Evolutionary conservation across 2,888 invertebrate genomes (phyloP), one percentile per base, ranked within the genome.

Genomic region (Aphodius granarius): DNA sequence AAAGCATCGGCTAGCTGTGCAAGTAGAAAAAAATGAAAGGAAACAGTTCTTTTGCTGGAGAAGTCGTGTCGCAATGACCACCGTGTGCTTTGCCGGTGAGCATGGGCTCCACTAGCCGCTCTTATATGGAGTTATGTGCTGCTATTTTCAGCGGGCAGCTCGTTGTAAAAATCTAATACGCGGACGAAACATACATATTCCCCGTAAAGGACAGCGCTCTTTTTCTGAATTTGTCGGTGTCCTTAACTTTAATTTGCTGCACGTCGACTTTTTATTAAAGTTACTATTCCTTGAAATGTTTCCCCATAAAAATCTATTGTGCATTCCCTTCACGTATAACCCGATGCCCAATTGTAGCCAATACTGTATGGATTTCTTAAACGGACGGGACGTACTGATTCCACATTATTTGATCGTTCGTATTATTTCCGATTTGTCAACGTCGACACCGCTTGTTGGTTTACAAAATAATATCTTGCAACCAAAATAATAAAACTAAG

Each of bases 81-180:
- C 43, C 43, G 43, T 43, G 43, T 13, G 43, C 43, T 43, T 43
- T 43, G 43, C 43, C 43, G 43, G 43, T 43, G 43, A 43, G 43
- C 43, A 43, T 43, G 43, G 43, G 43, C 43, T 43, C 43, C 43
- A 43, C 43, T 43, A 43, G 13, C 43, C 43, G 13, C 43, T 43
- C 43, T 43, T 43, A 43, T 43, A 43, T 43, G 43, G 43, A 43
- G 43, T 43, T 43, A 43, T 43, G 43, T 43, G 43, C 43, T 43
- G 43, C 43, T 43, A 43, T 43, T 43, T 43, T 43, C 43, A 43
- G 43, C 43, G 43, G 43, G 43, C 43, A 43, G 43, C 43, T 43
- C 68, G 21, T 22, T 22, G 68, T 68, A 68, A 68, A 68, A 68
- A 68, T 68, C 68, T 68, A 68, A 68, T 68, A 68, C 68, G 68